Conservation (phyloP, 2,113 vertebrate genomes). For the Solenodon paradoxus region DNA sequence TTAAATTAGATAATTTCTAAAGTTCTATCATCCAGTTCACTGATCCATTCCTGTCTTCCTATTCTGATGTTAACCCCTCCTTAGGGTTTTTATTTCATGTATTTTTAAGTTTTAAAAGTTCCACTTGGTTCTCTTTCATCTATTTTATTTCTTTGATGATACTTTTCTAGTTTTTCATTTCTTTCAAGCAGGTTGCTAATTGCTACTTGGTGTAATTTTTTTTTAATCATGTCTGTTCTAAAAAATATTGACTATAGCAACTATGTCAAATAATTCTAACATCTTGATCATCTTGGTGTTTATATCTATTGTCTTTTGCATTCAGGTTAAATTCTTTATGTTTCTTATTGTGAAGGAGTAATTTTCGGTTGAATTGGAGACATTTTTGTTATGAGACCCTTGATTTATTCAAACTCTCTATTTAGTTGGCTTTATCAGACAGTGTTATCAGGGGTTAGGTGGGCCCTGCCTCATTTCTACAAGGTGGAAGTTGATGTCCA, state of each 20-base stretch:
- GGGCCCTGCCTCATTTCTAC: no score
- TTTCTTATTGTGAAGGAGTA: background rate
- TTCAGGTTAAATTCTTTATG: background rate
- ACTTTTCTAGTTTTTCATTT: background rate
- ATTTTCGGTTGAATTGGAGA: background rate
- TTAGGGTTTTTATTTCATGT: no score
- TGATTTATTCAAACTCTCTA: background rate
- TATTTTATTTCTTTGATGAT: background rate
- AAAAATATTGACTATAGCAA: no score
- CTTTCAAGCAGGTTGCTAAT: background rate
- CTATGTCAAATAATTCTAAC: background rate
- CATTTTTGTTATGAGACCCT: background rate
- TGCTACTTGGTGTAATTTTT: no score
- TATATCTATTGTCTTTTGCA: background rate
- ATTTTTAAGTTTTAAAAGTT: background rate
- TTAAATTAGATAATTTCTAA: no score
- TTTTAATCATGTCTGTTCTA: background rate
- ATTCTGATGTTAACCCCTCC: no score
- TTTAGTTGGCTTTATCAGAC: background rate
- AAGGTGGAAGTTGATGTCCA: background rate
- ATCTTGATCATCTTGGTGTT: background rate
- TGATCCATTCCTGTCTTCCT: no score
- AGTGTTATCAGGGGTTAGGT: background rate
- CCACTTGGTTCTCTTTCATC: background rate
- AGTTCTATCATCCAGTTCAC: no score